A percentile compares a stretch with the other conserved stretches of the same genome.
Conservation (phyloP, 2,888 invertebrate genomes). For the Ichneumon xanthorius region DNA sequence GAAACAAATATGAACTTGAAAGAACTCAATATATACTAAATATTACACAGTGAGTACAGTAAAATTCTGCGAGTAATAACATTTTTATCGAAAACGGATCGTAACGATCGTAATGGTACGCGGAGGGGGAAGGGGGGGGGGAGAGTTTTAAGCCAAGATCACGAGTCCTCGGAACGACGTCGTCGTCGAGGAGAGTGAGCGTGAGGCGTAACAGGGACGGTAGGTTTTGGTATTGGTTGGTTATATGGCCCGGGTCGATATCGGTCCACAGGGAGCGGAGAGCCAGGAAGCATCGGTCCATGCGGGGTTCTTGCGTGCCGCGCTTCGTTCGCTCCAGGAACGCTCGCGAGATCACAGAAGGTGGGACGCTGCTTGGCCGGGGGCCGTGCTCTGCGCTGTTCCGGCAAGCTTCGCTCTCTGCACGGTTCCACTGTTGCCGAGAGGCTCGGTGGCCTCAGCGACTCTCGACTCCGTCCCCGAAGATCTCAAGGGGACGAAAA, state of each 20-base stretch:
- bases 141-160: slow-evolving; percentile 12
- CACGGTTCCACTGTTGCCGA: slow-evolving; percentile 44
- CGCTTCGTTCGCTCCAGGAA: slow-evolving; percentile 24
- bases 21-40: background rate
- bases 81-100: background rate
- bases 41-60: background rate
- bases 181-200: slow-evolving; percentile 7
- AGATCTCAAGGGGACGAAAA: slow-evolving; percentile 44
- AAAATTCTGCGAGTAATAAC: background rate
- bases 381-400: slow-evolving; percentile 19
- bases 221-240: slow-evolving; percentile 77
- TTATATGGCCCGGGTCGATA: slow-evolving; percentile 76
- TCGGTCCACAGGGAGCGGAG: slow-evolving; percentile 71
- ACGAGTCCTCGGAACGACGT: slow-evolving; percentile 11
- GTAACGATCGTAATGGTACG: background rate
- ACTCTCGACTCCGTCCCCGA: slow-evolving; percentile 14
- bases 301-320: slow-evolving; percentile 22
- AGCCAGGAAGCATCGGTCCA: slow-evolving; percentile 48
- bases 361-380: background rate
- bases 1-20: background rate
- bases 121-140: background rate
- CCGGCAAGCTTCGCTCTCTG: slow-evolving; percentile 24
- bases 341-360: slow-evolving; percentile 1
- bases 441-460: background rate
- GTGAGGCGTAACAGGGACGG: slow-evolving; percentile 74